Conservation (phyloP, 2,797 vertebrate species). For the Alcedo quadribrachys region DNA sequence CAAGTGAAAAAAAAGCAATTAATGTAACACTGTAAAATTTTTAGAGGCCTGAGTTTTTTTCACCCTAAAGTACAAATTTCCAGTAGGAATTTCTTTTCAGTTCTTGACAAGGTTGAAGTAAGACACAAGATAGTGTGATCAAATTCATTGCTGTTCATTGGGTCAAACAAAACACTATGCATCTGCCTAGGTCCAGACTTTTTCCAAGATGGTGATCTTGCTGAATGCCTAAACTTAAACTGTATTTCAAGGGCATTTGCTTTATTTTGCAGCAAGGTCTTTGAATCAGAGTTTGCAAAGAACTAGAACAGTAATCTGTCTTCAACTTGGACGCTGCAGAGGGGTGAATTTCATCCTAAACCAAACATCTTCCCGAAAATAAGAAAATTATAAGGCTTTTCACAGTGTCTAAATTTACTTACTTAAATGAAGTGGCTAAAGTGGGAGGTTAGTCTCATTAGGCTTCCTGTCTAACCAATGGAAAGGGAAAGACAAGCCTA, state of each 20-base stretch:
- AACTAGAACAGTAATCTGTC: neutral
- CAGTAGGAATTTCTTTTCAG: neutral
- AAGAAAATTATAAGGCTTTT: neutral
- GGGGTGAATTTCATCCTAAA: neutral
- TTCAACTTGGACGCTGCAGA: neutral
- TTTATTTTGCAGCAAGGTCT: neutral
- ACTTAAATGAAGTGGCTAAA: neutral
- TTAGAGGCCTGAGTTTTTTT: neutral
- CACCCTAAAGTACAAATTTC: neutral
- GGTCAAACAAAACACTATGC: neutral
- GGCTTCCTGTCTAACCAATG: neutral
- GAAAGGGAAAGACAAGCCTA: neutral
- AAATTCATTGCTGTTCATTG: neutral
- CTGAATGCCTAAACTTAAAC: neutral
- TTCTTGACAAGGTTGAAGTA: neutral
- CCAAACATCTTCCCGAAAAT: neutral
- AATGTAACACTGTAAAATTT: slow-evolving; percentile 34
- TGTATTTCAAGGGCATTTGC: neutral
- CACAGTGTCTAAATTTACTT: neutral
- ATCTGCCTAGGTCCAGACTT: neutral
- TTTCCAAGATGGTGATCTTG: neutral
- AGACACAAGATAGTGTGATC: neutral
- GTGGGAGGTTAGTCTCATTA: neutral
- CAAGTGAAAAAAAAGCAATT: slow-evolving; percentile 39
- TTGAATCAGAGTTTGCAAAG: neutral